Evolutionary conservation across 2,888 invertebrate genomes (phyloP).

Genomic region (Acanthopleura granulata): DNA sequence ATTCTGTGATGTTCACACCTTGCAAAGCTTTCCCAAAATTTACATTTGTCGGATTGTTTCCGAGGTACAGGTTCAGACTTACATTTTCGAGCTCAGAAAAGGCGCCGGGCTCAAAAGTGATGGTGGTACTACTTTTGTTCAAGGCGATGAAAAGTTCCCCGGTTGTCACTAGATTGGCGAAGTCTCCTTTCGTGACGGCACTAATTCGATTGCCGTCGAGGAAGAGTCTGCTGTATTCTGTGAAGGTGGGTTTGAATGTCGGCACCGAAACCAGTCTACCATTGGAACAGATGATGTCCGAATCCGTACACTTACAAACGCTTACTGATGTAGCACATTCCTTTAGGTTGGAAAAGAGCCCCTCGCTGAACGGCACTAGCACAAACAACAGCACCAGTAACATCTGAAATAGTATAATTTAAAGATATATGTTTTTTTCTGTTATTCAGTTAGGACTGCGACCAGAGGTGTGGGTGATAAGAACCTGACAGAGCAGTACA

Average conservation of each 20-base stretch:
- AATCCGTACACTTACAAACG: not conserved
- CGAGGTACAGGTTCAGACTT: not conserved
- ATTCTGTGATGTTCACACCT: not conserved
- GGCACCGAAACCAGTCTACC: not conserved
- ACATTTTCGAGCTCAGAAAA: not conserved
- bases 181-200: not conserved
- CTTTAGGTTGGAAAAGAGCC: no score
- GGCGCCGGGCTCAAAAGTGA: not conserved
- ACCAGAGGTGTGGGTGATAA: no score
- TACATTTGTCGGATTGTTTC: not conserved
- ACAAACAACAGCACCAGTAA: no score
- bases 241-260: not conserved
- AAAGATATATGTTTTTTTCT: no score
- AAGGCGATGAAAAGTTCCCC: not conserved
- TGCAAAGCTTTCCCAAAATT: not conserved
- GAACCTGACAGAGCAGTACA: no score
- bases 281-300: not conserved
- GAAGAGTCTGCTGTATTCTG: not conserved
- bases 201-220: not conserved
- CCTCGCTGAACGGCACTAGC: no score
- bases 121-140: not conserved
- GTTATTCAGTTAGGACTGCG: no score
- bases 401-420: no score
- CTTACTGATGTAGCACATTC: no score
- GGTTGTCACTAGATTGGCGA: not conserved